Evolutionary conservation across 2,888 invertebrate genomes (phyloP), one percentile per base, ranked within the genome.

Genomic region (Pheosia tremula): DNA sequence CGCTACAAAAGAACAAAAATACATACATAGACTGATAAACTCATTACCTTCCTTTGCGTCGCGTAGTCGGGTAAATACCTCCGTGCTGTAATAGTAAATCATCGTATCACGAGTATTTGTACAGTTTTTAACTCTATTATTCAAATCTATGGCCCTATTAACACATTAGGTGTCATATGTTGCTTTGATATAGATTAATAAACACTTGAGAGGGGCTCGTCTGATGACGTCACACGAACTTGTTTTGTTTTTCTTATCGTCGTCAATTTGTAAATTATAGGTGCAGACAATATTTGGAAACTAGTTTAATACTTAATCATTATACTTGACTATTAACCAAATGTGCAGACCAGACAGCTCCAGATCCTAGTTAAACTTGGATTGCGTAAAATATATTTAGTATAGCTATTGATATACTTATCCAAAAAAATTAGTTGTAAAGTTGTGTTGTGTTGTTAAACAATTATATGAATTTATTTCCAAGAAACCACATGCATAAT

Each of bases 141-240:
- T 50, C 24, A 50, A 50, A 50, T 50, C 24, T 49, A 49, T 43
- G 24, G 8, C 50, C 47, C 9, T 10, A 7, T n/a, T n/a, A n/a
- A n/a, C 11, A 9, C 43, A 8, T n/a, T 57, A 60, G 47, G 59
- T 59, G 57, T 24, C 24, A 24, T 24, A 2, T 24, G 24, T 24
- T 24, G 24, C 59, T 60, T 47, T 56, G 47, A 56, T 56, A 63
- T 56, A 63, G 45, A 56, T 67, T 55, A 49, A 58, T 58, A 41
- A 64, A 62, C 56, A 66, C 63, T 60, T 58, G 41, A 52, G 59
- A 69, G 72, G 72, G 77, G 77, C 78, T 71, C 62, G 78, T 58
- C 72, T 38, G 24, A 24, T 58, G 63, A 68, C 61, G 76, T 78
- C 68, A 74, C 58, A 37, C n/a, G 24, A 64, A 59, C 61, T 66